These are phyloP conservation scores for Arbacia lixula DNA, from an alignment of 53 echinoderm and acorn worm species.

Conservation along the genomic window DNA sequence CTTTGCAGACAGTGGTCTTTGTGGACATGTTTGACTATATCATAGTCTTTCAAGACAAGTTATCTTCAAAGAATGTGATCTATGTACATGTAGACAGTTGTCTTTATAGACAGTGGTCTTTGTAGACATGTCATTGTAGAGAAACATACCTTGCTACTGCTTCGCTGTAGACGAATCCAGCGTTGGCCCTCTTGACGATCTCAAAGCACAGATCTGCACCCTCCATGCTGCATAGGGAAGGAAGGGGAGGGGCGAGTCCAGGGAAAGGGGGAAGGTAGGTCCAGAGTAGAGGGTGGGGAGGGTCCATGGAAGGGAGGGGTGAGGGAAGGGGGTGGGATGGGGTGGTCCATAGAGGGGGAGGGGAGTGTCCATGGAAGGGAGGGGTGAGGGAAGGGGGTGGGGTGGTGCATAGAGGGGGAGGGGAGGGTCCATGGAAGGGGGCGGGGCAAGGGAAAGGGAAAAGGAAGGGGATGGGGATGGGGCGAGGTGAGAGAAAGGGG, in stretches of 20 bases:
- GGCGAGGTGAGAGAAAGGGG: neutral
- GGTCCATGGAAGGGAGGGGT: neutral
- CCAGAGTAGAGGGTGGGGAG: neutral
- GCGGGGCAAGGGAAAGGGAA: neutral
- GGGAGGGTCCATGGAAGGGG: neutral
- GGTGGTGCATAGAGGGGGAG: neutral
- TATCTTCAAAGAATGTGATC: no score
- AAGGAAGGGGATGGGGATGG: neutral
- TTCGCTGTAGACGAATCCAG: slow-evolving; percentile 99
- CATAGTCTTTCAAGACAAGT: no score
- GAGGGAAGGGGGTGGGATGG: neutral
- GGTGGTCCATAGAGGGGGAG: neutral
- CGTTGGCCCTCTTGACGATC: slow-evolving; percentile 97
- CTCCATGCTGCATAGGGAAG: slow-evolving; percentile 81
- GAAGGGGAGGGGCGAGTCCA: neutral
- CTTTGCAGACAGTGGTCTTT: no score
- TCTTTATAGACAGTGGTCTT: no score
- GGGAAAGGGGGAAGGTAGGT: neutral
- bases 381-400: neutral
- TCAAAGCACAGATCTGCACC: slow-evolving; percentile 99
- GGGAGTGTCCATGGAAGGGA: neutral
- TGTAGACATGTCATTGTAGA: neutral
- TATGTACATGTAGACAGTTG: no score
- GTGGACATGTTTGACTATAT: no score
- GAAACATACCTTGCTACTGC: slow-evolving; percentile 89